Evolutionary conservation across 1,140 invertebrate genomes (phyloP), one percentile per base, ranked within the genome.

Genomic region (Neotoxoptera formosana): DNA sequence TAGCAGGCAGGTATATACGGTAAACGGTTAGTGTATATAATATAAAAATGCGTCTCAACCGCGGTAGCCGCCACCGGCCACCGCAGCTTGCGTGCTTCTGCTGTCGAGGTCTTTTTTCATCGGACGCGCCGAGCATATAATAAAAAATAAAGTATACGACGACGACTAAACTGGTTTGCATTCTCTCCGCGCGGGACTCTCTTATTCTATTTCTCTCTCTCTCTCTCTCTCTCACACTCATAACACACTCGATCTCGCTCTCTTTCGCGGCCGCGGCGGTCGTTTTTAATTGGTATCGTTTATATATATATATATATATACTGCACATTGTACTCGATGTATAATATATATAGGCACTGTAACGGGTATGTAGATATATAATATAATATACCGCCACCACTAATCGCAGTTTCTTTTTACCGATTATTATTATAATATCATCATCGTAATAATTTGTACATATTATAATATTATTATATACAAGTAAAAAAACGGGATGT

Each of bases 81-180:
- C 30, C 30, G n/a, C 60, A 76, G 60, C 60, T 76, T 76, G 60
- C 23, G 60, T 76, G 60, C 60, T 76, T 76, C 60, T 76, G 60
- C n/a, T 76, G 84, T 45, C 25, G 84, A 47, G 25, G 30, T 87
- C 45, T 48, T 87, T 87, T 47, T 47, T 41, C 23, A 84, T 87
- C 84, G 84, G 48, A n/a, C 45, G 25, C 84, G 21, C 25, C 11
- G 45, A 48, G 84, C 34, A n/a, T 41, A 34, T 1, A 45, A 41
- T 84, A 84, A 83, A 83, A 36, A 81, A n/a, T n/a, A 84, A 84
- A 41, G 36, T 25, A 86, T 45, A 47, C 6, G 83, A 41, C 76
- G 60, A 67, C 60, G 30, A 86, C 47, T 36, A 93, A 93, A 93
- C 91, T 93, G 91, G 91, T 93, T 93, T 93, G 81, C 91, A 86